Base-by-base conservation (phyloP, 35 echinoderm and acorn worm genomes). In the Chiridota heheva region DNA sequence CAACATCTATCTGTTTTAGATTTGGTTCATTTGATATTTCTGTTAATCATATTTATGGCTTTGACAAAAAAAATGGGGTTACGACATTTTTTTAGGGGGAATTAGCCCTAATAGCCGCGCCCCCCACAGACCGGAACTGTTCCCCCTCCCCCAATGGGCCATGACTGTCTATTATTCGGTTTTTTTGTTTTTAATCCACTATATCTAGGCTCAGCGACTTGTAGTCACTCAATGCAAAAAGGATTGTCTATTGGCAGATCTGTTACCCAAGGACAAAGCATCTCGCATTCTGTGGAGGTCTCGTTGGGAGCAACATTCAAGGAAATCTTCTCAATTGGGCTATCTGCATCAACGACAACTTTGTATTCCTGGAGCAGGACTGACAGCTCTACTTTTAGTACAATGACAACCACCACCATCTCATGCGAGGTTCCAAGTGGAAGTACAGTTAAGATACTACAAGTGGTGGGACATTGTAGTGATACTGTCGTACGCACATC, bases 381-480 rank as follows among this genome's bases (percentile, higher is more conserved):
- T 58, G 13, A 13, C 2, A 4, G 3, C 30, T 13, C n/a, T 4
- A 58, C 56, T 58, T 58, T 58, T 16, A 58, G 2, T 16, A 58
- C 56, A 4, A 2, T 58, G 13, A 58, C 20, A 2, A 58, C 56
- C 56, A 58, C 56, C 56, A 58, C 20, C 30, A 58, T 58, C 56
- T 24, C 56, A 28, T 58, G 56, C 30, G 56, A 13, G n/a, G 56
- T 58, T 58, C 56, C 56, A 58, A 2, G 2, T 2, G 56, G 56
- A 58, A 2, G 13, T 18, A 58, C 56, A 28, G 15, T 2, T 58
- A 58, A 16, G 56, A 58, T 58, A 58, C 56, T 2, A 2, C 56
- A 58, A 58, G 56, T 58, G 13, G 56, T 58, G 56, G 56, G 56
- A 28, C n/a, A 58, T 24, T 58, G 56, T 16, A 28, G 56, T 58